Conservation (phyloP, 2,113 vertebrate species). For the Phaethon lepturus region DNA sequence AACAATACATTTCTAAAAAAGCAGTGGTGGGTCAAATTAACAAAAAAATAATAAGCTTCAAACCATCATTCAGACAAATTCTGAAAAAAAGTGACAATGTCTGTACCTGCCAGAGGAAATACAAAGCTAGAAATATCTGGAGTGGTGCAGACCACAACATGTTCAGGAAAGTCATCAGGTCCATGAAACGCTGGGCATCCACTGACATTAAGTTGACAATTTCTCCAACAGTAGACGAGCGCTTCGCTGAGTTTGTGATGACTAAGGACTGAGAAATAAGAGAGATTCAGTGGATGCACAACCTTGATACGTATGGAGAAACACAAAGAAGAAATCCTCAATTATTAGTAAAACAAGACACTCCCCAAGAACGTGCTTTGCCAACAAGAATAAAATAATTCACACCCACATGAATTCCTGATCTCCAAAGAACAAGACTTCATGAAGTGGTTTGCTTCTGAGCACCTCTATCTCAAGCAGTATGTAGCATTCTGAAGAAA, state of each 20-base stretch:
- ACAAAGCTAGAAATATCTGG: constrained; percentile 90
- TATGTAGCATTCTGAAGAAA: not conserved
- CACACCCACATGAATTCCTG: not conserved
- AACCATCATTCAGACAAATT: not conserved
- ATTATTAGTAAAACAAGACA: not conserved
- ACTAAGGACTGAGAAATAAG: constrained; percentile 82
- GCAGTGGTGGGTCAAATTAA: not conserved
- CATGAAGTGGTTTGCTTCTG: not conserved
- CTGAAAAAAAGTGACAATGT: not conserved
- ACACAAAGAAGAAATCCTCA: not conserved
- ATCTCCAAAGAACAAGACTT: not conserved
- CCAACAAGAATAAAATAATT: not conserved
- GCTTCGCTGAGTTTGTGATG: constrained; percentile 92
- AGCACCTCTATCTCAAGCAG: not conserved
- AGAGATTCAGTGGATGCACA: not conserved
- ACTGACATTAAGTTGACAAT: constrained; percentile 97
- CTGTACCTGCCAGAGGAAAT: constrained; percentile 94
- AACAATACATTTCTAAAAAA: not conserved
- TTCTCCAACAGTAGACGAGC: constrained; percentile 90
- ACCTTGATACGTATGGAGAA: not conserved
- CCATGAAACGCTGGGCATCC: constrained; percentile 93
- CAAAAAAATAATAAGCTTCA: not conserved
- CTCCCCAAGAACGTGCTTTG: not conserved
- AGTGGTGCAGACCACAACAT: constrained; percentile 96
- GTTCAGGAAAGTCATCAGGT: constrained; percentile 88